Conservation (phyloP, 2,113 vertebrate genomes). For the Apeltes quadracus region DNA sequence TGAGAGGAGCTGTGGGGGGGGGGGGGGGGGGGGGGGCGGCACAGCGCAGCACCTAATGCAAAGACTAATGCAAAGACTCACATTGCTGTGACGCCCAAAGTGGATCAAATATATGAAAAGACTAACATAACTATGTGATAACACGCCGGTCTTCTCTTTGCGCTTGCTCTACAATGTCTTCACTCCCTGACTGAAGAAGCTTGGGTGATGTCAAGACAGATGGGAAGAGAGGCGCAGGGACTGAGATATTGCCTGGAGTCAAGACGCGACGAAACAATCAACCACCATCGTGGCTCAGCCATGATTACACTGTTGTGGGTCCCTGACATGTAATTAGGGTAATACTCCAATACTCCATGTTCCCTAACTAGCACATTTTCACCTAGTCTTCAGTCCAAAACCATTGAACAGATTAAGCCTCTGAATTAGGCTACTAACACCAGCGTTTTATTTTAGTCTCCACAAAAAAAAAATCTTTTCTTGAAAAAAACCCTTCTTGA, state of each 20-base stretch:
- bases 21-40: neutral
- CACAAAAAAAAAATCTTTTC: constrained; percentile 34
- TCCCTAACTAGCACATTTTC: constrained; percentile 29
- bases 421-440: constrained; percentile 48
- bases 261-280: constrained; percentile 47
- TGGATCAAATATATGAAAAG: no score
- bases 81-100: no score
- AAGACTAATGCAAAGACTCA: no score
- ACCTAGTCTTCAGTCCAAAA: constrained; percentile 21
- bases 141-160: no score
- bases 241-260: constrained; percentile 51
- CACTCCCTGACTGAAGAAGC: constrained; percentile 42
- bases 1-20: constrained; percentile 19
- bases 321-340: constrained; percentile 54
- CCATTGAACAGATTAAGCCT: constrained; percentile 10
- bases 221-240: constrained; percentile 60
- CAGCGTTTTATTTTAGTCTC: constrained; percentile 35
- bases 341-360: no score
- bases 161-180: constrained; percentile 45
- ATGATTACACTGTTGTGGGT: constrained; percentile 49
- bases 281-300: constrained; percentile 37
- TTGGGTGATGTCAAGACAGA: constrained; percentile 56
- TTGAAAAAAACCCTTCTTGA: constrained; percentile 45
- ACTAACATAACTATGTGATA: no score
- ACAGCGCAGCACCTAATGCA: constrained; percentile 44